phyloP scores from a whole-genome alignment of 2,113 vertebrate genomes.

The Zosterops borbonicus region DNA sequence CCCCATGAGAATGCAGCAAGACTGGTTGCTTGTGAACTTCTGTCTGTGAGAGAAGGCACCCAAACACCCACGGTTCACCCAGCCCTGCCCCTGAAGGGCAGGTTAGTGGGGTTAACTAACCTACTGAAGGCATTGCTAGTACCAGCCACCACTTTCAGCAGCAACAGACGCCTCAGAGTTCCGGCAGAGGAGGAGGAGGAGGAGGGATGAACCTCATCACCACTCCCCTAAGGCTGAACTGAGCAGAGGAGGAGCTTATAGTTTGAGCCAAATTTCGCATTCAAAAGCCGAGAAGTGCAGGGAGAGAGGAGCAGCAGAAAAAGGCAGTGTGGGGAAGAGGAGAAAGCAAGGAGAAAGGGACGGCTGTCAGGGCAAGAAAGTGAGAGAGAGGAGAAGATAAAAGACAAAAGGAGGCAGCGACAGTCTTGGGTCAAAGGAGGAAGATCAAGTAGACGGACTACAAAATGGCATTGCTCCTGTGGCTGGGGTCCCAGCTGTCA shows the following conservation, averaged over 20 bases:
- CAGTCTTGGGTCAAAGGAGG: background rate
- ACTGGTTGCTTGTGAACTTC: background rate
- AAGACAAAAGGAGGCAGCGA: background rate
- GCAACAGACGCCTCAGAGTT: accelerated
- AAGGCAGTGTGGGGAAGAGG: background rate
- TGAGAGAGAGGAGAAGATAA: background rate
- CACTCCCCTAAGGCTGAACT: background rate
- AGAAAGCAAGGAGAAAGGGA: background rate
- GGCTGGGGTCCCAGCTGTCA: background rate
- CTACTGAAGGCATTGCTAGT: accelerated
- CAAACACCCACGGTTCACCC: background rate
- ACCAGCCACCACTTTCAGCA: accelerated
- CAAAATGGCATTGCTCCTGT: background rate
- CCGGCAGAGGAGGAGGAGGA: background rate
- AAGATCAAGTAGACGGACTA: background rate
- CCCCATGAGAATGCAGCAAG: background rate
- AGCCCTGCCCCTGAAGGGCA: background rate
- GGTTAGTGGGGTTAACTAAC: too few relatives aligned
- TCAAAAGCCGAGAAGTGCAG: background rate
- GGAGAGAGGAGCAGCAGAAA: background rate
- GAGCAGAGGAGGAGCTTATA: background rate
- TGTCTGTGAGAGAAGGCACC: background rate
- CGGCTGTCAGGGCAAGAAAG: background rate
- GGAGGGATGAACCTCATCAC: background rate
- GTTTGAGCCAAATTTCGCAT: background rate